Evolutionary conservation across 2,888 invertebrate genomes (phyloP).

Genomic region (Heliothis peltigera): DNA sequence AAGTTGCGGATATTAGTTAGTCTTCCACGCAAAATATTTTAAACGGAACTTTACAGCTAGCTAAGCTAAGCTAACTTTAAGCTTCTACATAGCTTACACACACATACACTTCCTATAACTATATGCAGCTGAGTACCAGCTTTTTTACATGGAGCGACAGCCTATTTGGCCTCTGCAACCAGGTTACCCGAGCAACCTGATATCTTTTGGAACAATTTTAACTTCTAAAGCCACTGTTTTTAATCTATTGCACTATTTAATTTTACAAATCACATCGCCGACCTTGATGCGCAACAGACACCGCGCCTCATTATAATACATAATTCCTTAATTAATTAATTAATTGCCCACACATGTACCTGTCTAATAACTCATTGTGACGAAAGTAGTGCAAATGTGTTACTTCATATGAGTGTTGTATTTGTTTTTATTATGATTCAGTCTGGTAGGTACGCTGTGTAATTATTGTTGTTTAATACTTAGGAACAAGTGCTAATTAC

Average conservation of each 20-base stretch:
- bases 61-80: too few relatives aligned
- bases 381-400: slow-evolving; percentile 33
- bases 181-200: too few relatives aligned
- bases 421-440: slow-evolving; percentile 29
- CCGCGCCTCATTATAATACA: slow-evolving; percentile 26
- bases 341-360: slow-evolving; percentile 29
- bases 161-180: too few relatives aligned
- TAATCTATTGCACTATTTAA: slow-evolving; percentile 10
- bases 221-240: too few relatives aligned
- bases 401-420: slow-evolving; percentile 22
- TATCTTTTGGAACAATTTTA: too few relatives aligned
- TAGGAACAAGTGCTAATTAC: not conserved
- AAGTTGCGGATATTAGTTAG: too few relatives aligned
- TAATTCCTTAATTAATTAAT: slow-evolving; percentile 30
- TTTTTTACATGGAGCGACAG: too few relatives aligned
- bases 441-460: slow-evolving; percentile 16
- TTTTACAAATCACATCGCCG: slow-evolving; percentile 22
- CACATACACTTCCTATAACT: too few relatives aligned
- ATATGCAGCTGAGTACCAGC: too few relatives aligned
- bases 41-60: too few relatives aligned
- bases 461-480: not conserved
- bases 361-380: slow-evolving; percentile 38
- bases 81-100: too few relatives aligned
- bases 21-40: too few relatives aligned
- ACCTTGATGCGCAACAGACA: slow-evolving; percentile 56